These are phyloP conservation scores for Diachasmimorpha longicaudata DNA, from an alignment of 1,140 invertebrate genomes.

Conservation along the genomic window DNA sequence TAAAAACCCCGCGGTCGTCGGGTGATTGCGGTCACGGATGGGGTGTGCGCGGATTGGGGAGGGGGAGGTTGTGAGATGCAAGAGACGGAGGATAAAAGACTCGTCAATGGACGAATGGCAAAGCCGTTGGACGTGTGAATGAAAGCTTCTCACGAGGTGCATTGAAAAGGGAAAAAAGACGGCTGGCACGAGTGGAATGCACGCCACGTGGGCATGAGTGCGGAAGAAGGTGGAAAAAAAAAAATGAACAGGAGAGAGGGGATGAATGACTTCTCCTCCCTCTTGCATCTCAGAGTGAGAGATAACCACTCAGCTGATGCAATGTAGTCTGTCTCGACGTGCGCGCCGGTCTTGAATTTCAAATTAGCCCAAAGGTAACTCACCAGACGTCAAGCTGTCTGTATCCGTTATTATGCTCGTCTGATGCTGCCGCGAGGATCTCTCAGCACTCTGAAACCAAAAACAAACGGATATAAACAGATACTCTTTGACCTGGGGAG, in stretches of 20 bases:
- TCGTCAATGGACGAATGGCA: constrained; percentile 46
- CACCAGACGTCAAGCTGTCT: constrained; percentile 31
- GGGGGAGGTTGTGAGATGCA: not conserved
- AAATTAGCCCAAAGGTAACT: constrained; percentile 37
- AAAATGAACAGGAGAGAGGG: constrained; percentile 17
- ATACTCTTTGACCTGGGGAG: no score
- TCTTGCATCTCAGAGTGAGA: constrained; percentile 1
- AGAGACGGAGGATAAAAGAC: constrained; percentile 11
- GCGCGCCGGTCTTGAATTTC: constrained; percentile 39
- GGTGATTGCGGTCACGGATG: not conserved
- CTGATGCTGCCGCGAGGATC: not conserved
- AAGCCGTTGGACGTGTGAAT: constrained; percentile 21
- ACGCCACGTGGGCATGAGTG: constrained; percentile 44
- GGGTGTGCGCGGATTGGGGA: not conserved
- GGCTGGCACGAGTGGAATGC: not conserved
- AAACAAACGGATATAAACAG: no score
- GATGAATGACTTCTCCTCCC: constrained; percentile 42
- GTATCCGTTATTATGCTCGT: constrained; percentile 32
- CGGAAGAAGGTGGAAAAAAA: constrained; percentile 19
- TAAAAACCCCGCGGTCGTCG: not conserved
- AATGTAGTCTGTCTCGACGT: not conserved
- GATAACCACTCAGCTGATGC: constrained; percentile 44
- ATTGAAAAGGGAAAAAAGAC: not conserved
- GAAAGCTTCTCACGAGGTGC: constrained; percentile 15
- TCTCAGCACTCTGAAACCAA: not conserved